Evolutionary conservation across 2,888 invertebrate genomes (phyloP).

Genomic region (Oxytorus armatus): DNA sequence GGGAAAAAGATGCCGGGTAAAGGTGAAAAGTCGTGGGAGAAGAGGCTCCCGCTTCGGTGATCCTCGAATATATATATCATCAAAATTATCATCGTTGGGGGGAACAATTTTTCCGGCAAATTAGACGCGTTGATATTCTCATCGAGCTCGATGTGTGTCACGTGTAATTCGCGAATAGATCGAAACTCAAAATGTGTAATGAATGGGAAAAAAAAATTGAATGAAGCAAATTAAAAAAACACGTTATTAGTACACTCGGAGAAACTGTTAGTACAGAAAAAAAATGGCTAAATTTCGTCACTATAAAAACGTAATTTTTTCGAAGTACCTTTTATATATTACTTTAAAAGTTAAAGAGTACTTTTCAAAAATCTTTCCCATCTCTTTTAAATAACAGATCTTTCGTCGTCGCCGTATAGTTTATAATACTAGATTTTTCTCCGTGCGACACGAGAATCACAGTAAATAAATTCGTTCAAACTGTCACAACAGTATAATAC

Average conservation of each 20-base stretch:
- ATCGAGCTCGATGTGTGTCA: not conserved
- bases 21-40: constrained; percentile 38
- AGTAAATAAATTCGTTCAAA: constrained; percentile 9
- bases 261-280: not conserved
- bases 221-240: not conserved
- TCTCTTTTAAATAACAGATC: too few species aligned
- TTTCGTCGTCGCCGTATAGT: too few species aligned
- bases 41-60: constrained; percentile 6
- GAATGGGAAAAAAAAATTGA: not conserved
- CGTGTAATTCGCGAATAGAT: constrained; percentile 6
- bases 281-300: too few species aligned
- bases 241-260: not conserved
- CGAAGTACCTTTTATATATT: too few species aligned
- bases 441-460: too few species aligned
- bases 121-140: constrained; percentile 43
- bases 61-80: constrained; percentile 15
- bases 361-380: not conserved
- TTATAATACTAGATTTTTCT: too few species aligned
- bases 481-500: constrained; percentile 22
- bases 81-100: constrained; percentile 43
- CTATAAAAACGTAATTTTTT: too few species aligned
- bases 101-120: constrained; percentile 59
- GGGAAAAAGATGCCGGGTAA: constrained; percentile 34
- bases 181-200: constrained; percentile 22
- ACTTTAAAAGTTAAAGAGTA: not conserved